Base-by-base conservation (phyloP, 2,888 invertebrate species). In the Trichacis sp. region DNA sequence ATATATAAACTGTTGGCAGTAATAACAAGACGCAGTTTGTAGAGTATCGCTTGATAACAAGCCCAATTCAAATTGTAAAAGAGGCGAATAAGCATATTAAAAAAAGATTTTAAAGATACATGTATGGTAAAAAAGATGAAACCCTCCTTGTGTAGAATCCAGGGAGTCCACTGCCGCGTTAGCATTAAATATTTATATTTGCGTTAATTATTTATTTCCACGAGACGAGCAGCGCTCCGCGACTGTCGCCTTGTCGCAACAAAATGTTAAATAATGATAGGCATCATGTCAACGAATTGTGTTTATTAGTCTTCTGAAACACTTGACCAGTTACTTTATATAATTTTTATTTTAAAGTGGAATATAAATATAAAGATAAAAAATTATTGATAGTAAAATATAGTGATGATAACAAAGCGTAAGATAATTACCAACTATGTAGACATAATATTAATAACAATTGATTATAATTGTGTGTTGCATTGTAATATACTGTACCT, bases 401-500 rank as follows among this genome's bases (percentile, higher is more conserved):
- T 73, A 69, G 61, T 71, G 69, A 73, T 75, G 73, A 72, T 64
- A 66, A 69, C 66, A 63, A 67, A 68, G 68, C 68, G 62, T 74
- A 77, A 76, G 75, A 71, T 74, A 75, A 80, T 69, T 76, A 76
- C 75, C n/a, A 75, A 76, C 70, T 65, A 64, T 76, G 74, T 80
- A 80, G 79, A 77, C 73, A 78, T 80, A 80, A 77, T 79, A 81
- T 80, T 79, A 79, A 81, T 79, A 81, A 81, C 81, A 78, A 77
- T 81, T 80, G 80, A 80, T 82, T 81, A 80, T 81, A 81, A 81
- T 74, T 82, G 82, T 82, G 83, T 83, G 83, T 83, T 81, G 83
- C 81, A 80, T 81, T 83, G 83, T 83, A 83, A 82, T 83, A 83
- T 83, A 83, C 82, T 83, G 82, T 83, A 83, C 81, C 81, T 82